Evolutionary conservation across 2,888 invertebrate species (phyloP), one percentile per base, ranked within the genome.

Genomic region (Drosophila rellima): DNA sequence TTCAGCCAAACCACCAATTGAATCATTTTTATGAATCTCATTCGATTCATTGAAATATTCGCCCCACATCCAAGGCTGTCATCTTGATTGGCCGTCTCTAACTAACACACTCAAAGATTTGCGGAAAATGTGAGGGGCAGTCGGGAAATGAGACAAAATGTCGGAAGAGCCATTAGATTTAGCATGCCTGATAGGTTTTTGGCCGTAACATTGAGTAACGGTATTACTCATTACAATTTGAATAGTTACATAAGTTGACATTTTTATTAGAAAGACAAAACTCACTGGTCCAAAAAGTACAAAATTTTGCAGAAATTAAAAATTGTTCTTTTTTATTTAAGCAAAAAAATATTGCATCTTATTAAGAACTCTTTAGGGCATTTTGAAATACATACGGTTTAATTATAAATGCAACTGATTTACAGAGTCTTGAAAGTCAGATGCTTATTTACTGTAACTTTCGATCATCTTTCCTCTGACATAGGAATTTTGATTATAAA

Each of bases 11-110:
- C 71, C 77, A 73, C 63, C 90, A 89, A 86, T 86, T 86, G 86
- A 86, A 86, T 90, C 88, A 86, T 90, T 89, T 89, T 88, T 86
- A 90, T 89, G 73, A 45, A 59, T 61, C 70, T 78, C 71, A 86
- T 88, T 88, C 66, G 70, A 69, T 70, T 50, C 82, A 50, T 61
- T 82, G 66, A 89, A 71, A 70, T 82, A 89, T 69, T 81, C 82
- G 72, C 79, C 74, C 88, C 85, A 88, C 72, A 88, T 89, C 54
- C 33, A 42, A 73, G 73, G 64, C 78, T 72, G 90, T 80, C 88
- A 63, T 63, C 73, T 80, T 57, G 62, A 88, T 85, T 88, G 72
- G 82, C 57, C 73, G 72, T 59, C 15, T 73, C 67, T 72, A 77
- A 70, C 66, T 69, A 55, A 23, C 52, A 57, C 26, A 54, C 35